Evolutionary conservation across 2,888 invertebrate species (phyloP).

Genomic region (Amitus sp.): DNA sequence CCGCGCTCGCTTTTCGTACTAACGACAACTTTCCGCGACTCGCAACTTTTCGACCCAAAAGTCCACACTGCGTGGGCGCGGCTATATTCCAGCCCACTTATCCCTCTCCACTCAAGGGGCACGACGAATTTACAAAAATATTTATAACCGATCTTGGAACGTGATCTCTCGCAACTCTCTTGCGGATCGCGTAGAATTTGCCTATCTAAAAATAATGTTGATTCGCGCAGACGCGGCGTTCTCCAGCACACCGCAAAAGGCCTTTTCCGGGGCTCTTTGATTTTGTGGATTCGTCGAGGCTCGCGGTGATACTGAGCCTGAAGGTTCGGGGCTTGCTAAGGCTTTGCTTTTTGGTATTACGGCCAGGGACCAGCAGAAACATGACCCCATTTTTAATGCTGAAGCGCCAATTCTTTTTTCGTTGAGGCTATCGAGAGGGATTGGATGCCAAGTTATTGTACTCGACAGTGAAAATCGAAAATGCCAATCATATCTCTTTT

Average conservation of each 20-base stretch:
- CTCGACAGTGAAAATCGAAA: neutral
- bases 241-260: conserved; percentile 34
- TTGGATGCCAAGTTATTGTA: conserved; percentile 23
- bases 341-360: conserved; percentile 21
- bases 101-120: conserved; percentile 23
- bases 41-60: conserved; percentile 62
- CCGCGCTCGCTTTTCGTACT: conserved; percentile 59
- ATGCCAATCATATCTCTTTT: too few species aligned
- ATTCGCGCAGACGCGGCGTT: conserved; percentile 34
- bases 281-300: neutral
- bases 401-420: conserved; percentile 25
- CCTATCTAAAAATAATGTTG: conserved; percentile 45
- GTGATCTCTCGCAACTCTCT: conserved; percentile 42
- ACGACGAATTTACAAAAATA: conserved; percentile 63
- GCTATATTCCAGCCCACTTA: conserved; percentile 52
- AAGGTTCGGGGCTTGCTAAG: neutral
- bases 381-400: conserved; percentile 35
- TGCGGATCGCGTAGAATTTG: conserved; percentile 39
- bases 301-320: conserved; percentile 1
- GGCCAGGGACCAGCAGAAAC: conserved; percentile 37
- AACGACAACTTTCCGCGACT: conserved; percentile 53
- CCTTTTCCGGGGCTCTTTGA: conserved; percentile 5
- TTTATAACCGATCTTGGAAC: conserved; percentile 64
- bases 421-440: conserved; percentile 27
- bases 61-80: conserved; percentile 62